These are phyloP conservation scores for Myxocyprinus asiaticus DNA, from an alignment of 2,113 vertebrate species.

Conservation along the genomic window DNA sequence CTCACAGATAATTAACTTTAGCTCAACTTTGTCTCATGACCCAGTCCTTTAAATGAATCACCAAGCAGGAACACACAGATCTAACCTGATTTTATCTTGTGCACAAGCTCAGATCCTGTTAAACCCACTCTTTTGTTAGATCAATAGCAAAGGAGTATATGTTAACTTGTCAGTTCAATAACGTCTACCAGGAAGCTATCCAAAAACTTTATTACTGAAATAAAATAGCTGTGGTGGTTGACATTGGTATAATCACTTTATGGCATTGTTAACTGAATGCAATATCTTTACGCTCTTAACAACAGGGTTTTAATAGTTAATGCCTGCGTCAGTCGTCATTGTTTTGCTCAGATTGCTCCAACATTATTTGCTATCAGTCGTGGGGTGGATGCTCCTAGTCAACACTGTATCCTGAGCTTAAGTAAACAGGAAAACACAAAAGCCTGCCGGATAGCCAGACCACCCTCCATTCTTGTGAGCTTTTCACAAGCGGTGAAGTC, in stretches of 20 bases:
- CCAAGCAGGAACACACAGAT: background rate
- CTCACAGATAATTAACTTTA: background rate
- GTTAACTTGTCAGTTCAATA: background rate
- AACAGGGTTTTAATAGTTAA: too few species aligned
- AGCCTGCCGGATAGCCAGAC: slow-evolving; percentile 21
- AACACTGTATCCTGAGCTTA: slow-evolving; percentile 18
- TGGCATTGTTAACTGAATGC: background rate
- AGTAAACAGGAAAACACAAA: slow-evolving; percentile 58
- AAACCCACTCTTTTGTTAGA: background rate
- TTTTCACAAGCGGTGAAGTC: too few species aligned
- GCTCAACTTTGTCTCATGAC: background rate
- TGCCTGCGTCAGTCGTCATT: too few species aligned
- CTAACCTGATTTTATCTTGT: background rate
- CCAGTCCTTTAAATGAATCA: slow-evolving; percentile 3
- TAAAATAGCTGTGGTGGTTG: background rate
- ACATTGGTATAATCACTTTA: background rate
- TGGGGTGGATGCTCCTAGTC: slow-evolving; percentile 20
- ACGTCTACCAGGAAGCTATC: background rate
- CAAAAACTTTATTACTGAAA: background rate
- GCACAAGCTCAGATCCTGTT: background rate
- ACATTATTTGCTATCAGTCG: slow-evolving; percentile 13
- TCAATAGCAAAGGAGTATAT: background rate
- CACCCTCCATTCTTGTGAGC: slow-evolving; percentile 23
- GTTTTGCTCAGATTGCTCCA: background rate
- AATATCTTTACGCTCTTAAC: too few species aligned